Conservation (phyloP, 2,888 invertebrate species). For the Lasioglossum lativentre region DNA sequence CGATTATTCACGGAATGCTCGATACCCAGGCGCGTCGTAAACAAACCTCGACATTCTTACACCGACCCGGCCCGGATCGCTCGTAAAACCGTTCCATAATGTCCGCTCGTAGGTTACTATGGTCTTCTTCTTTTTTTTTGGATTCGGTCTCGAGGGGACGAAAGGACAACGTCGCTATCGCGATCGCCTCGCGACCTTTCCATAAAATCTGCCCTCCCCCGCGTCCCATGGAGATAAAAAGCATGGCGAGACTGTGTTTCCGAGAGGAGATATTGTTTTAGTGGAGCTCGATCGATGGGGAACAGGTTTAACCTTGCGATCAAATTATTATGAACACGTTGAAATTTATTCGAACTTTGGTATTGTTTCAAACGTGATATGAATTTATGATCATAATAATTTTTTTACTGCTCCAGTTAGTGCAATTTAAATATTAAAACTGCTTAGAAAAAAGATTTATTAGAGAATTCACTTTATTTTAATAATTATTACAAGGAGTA, state of each 20-base stretch:
- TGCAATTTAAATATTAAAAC: no score
- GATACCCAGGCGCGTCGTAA: conserved; percentile 28
- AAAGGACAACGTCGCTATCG: conserved; percentile 8
- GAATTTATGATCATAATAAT: no score
- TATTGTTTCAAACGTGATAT: no score
- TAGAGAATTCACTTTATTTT: no score
- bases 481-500: no score
- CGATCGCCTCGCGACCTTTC: conserved; percentile 5
- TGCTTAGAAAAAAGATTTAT: no score
- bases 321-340: no score
- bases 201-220: conserved; percentile 21
- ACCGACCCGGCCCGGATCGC: conserved; percentile 10
- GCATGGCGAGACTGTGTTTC: not conserved
- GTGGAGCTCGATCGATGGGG: not conserved
- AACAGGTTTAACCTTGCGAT: not conserved
- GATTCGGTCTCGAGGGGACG: not conserved
- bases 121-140: not conserved
- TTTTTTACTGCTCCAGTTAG: no score
- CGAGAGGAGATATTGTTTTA: not conserved
- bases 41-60: conserved; percentile 14
- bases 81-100: conserved; percentile 43
- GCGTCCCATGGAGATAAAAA: conserved; percentile 23
- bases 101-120: conserved; percentile 14
- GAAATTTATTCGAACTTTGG: no score
- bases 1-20: conserved; percentile 35